Evolutionary conservation across 2,797 vertebrate species (phyloP).

Genomic region (Falco novaeseelandiae): DNA sequence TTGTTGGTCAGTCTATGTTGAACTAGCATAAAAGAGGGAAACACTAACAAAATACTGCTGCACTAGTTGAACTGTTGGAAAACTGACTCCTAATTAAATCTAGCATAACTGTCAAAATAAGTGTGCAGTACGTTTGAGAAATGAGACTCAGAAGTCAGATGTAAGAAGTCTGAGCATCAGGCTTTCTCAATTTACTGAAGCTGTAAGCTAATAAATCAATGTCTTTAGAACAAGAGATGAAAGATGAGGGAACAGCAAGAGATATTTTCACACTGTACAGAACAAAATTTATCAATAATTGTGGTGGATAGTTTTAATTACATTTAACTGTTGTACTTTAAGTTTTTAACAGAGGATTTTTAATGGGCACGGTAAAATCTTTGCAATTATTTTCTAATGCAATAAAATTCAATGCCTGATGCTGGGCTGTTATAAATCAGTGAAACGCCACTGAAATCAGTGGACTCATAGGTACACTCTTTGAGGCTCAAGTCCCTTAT

Average conservation of each 20-base stretch:
- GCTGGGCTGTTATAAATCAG: neutral
- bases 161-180: slow-evolving; percentile 5
- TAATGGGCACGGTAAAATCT: neutral
- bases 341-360: slow-evolving; percentile 15
- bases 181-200: neutral
- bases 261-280: neutral
- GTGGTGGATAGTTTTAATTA: slow-evolving; percentile 10
- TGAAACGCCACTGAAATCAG: neutral
- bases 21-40: neutral
- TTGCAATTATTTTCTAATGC: neutral
- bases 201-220: slow-evolving; percentile 35
- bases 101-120: slow-evolving; percentile 18
- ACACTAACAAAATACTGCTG: neutral
- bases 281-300: neutral
- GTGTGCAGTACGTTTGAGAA: neutral
- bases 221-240: slow-evolving; percentile 35
- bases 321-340: slow-evolving; percentile 10
- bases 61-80: neutral
- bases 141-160: slow-evolving; percentile 1
- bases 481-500: neutral
- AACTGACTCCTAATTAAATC: slow-evolving; percentile 40
- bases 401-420: neutral
- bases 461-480: neutral
- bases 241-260: slow-evolving; percentile 8
- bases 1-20: neutral